Conservation (phyloP, 2,797 vertebrate species). For the Sciurus carolinensis region DNA sequence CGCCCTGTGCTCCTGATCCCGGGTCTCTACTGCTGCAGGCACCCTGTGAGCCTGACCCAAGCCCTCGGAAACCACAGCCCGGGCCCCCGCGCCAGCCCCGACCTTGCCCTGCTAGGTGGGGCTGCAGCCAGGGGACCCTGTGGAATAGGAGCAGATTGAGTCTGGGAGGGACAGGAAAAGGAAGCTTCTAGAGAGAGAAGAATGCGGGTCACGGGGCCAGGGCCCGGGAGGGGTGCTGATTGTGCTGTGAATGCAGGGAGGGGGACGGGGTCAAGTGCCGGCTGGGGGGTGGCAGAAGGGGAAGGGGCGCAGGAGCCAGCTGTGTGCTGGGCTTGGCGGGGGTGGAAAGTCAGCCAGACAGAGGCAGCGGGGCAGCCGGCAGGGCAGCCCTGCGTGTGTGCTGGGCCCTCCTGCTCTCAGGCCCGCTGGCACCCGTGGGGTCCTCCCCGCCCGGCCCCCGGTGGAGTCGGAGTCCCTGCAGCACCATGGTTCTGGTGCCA, state of each 20-base stretch:
- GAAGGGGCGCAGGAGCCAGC: conserved; percentile 36
- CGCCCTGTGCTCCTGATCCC: not conserved
- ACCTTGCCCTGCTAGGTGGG: conserved; percentile 52
- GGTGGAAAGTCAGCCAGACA: conserved; percentile 40
- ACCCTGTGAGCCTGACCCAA: not conserved
- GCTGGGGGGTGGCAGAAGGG: conserved; percentile 28
- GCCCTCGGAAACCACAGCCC: not conserved
- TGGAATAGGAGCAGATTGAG: conserved; percentile 74
- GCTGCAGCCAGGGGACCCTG: conserved; percentile 26
- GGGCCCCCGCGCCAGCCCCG: not conserved
- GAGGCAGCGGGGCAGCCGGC: not conserved
- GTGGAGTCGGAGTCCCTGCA: not conserved
- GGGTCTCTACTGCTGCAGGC: not conserved
- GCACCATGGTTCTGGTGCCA: not conserved
- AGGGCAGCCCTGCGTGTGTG: not conserved
- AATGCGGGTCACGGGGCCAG: conserved; percentile 85
- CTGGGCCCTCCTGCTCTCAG: not conserved
- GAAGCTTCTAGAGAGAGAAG: conserved; percentile 84
- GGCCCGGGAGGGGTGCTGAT: conserved; percentile 75
- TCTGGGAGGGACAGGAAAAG: conserved; percentile 87
- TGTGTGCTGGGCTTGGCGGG: conserved; percentile 46
- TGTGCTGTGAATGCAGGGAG: conserved; percentile 83
- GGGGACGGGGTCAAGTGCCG: conserved; percentile 76
- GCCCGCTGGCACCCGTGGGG: too few relatives aligned
- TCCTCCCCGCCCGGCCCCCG: not conserved